A percentile compares a stretch with the other conserved stretches of the same genome.
phyloP scores from a whole-genome alignment of 2,113 vertebrate species.

The Erinaceus europaeus region DNA sequence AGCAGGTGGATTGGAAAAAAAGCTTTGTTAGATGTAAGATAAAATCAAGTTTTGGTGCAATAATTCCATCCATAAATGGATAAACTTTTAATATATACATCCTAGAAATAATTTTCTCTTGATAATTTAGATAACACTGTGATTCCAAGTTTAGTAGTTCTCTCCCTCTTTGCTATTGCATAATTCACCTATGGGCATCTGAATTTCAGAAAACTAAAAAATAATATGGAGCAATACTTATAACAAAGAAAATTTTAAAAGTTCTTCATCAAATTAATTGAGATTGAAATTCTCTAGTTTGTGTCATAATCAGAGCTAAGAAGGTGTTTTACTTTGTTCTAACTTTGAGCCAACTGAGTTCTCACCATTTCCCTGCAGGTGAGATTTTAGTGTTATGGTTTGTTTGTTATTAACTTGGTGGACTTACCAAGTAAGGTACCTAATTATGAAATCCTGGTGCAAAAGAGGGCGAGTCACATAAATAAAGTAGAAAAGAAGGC shows the following conservation, averaged over 20 bases:
- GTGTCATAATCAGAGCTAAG: not conserved
- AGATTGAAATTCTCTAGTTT: not conserved
- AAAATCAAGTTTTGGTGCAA: conserved; percentile 42
- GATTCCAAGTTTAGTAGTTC: conserved; percentile 35
- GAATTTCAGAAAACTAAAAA: conserved; percentile 18
- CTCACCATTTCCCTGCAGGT: not conserved
- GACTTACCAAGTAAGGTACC: not conserved
- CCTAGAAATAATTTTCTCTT: conserved; percentile 31
- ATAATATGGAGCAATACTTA: not conserved
- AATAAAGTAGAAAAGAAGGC: not conserved
- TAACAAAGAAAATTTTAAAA: conserved; percentile 29
- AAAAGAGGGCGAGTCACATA: not conserved
- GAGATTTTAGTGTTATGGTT: not conserved
- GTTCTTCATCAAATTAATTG: not conserved
- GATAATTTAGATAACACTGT: conserved; percentile 13
- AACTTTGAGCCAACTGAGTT: not conserved
- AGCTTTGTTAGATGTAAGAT: conserved; percentile 59
- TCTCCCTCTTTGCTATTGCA: conserved; percentile 19
- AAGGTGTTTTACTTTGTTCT: not conserved
- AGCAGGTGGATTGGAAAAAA: conserved; percentile 58
- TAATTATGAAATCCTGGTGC: not conserved
- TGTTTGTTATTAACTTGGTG: not conserved
- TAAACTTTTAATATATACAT: conserved; percentile 24
- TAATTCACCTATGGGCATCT: not conserved
- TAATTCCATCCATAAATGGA: conserved; percentile 42